A percentile compares a stretch with the other conserved stretches of the same genome.
phyloP scores from a whole-genome alignment of 2,888 invertebrate species.

The Morpho deidamia region DNA sequence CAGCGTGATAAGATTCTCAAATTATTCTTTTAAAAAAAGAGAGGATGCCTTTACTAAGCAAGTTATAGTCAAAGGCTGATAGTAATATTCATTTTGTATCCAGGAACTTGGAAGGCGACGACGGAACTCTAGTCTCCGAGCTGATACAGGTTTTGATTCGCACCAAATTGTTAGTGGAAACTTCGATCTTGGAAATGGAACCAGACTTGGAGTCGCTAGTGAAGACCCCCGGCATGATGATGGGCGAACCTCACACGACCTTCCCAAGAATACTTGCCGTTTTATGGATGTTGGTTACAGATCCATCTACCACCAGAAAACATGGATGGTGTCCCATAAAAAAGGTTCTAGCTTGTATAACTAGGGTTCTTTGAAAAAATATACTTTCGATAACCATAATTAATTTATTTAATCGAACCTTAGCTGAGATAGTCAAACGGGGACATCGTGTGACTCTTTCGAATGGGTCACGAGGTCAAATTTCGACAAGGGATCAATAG shows the following conservation, averaged over 20 bases:
- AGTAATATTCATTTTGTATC: neutral
- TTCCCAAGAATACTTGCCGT: slow-evolving; percentile 56
- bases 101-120: slow-evolving; percentile 62
- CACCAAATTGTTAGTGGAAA: slow-evolving; percentile 52
- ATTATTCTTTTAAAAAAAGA: too few relatives aligned
- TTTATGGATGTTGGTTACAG: slow-evolving; percentile 54
- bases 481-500: too few relatives aligned
- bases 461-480: too few relatives aligned
- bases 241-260: slow-evolving; percentile 57
- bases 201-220: slow-evolving; percentile 55
- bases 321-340: slow-evolving; percentile 57
- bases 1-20: too few relatives aligned
- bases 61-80: too few relatives aligned
- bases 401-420: too few relatives aligned
- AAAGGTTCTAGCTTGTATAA: slow-evolving; percentile 33
- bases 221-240: slow-evolving; percentile 54
- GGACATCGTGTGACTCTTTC: too few relatives aligned
- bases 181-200: slow-evolving; percentile 50
- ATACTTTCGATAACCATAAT: too few relatives aligned
- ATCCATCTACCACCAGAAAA: slow-evolving; percentile 44
- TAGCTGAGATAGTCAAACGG: too few relatives aligned
- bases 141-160: slow-evolving; percentile 46
- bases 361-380: too few relatives aligned
- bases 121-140: slow-evolving; percentile 43
- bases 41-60: too few relatives aligned